These are phyloP conservation scores for Tridacna crocea DNA, from an alignment of 2,888 invertebrate species.

Conservation along the genomic window DNA sequence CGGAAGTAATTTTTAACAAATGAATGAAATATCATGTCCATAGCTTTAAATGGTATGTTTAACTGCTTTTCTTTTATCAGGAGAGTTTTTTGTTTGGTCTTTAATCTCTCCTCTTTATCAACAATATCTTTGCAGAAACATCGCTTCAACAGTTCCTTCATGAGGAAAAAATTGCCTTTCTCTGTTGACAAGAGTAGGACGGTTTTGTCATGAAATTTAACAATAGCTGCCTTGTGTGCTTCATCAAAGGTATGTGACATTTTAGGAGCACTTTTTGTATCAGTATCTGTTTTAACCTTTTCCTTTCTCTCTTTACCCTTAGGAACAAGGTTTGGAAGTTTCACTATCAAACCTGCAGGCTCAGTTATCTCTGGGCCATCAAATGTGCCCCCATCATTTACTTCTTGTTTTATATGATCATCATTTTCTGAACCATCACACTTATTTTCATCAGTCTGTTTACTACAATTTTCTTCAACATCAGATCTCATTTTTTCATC, in stretches of 20 bases:
- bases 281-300: background rate
- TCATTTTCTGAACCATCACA: too few relatives aligned
- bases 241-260: background rate
- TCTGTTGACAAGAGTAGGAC: background rate
- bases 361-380: background rate
- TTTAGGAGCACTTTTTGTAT: background rate
- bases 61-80: constrained; percentile 13
- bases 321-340: background rate
- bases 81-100: background rate
- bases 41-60: constrained; percentile 6
- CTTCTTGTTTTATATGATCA: background rate
- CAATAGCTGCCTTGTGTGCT: background rate
- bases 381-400: background rate
- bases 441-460: background rate
- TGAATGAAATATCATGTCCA: background rate
- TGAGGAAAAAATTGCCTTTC: constrained; percentile 12
- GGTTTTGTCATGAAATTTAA: background rate
- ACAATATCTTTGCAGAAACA: background rate
- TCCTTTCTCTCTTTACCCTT: background rate
- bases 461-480: background rate
- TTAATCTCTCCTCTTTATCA: background rate
- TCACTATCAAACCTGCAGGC: background rate
- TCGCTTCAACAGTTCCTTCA: constrained; percentile 4
- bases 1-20: background rate
- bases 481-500: background rate